Evolutionary conservation across 1,140 invertebrate species (phyloP).

Genomic region (Halesus radiatus): DNA sequence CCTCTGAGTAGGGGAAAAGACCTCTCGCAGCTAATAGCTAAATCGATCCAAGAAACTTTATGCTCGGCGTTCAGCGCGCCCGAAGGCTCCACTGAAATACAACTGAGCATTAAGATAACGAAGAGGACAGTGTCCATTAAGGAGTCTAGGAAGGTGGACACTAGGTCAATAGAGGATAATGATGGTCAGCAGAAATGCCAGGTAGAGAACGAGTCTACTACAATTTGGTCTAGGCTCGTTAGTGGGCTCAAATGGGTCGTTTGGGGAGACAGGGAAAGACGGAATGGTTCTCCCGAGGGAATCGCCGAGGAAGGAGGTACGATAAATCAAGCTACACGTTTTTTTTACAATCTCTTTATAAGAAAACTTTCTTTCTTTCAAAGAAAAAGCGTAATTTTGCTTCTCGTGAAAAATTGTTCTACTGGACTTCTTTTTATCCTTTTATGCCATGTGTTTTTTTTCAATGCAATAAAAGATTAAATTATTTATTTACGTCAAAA

Average conservation of each 20-base stretch:
- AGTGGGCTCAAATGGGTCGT: constrained; percentile 54
- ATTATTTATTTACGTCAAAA: too few species aligned
- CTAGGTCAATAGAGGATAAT: not conserved
- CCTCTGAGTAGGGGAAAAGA: constrained; percentile 19
- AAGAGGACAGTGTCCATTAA: constrained; percentile 63
- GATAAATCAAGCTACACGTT: constrained; percentile 31
- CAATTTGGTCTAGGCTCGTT: constrained; percentile 54
- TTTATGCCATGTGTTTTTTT: too few species aligned
- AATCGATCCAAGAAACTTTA: constrained; percentile 65
- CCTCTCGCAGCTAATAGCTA: constrained; percentile 62
- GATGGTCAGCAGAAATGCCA: constrained; percentile 19
- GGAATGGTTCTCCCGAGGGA: constrained; percentile 27
- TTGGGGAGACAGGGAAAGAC: constrained; percentile 44
- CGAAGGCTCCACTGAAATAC: constrained; percentile 66
- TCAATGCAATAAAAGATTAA: too few species aligned
- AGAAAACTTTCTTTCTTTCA: constrained; percentile 16
- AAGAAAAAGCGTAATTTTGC: constrained; percentile 13
- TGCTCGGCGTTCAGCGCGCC: constrained; percentile 61
- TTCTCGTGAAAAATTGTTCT: not conserved
- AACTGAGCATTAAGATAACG: constrained; percentile 68
- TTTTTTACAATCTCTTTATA: constrained; percentile 29
- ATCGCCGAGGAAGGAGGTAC: constrained; percentile 16
- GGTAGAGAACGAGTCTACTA: constrained; percentile 51
- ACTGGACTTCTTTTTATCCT: too few species aligned
- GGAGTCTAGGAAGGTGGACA: constrained; percentile 42